Evolutionary conservation across 2,888 invertebrate genomes (phyloP).

Genomic region (Neoaliturus tenellus): DNA sequence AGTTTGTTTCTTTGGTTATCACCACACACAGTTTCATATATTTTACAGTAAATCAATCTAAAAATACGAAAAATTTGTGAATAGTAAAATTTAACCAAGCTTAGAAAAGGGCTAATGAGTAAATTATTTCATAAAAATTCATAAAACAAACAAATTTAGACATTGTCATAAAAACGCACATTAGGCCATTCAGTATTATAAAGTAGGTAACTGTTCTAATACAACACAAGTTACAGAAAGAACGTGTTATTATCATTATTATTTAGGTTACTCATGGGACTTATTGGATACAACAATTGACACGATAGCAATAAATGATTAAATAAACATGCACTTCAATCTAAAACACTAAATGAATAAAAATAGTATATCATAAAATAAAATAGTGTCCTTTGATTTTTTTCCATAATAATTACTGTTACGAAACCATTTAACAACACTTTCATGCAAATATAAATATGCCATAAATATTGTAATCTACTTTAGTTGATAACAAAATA

Average conservation of each 20-base stretch:
- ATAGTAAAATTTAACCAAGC: not conserved
- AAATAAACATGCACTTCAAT: slow-evolving; percentile 28
- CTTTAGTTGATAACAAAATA: not conserved
- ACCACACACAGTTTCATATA: not conserved
- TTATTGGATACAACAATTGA: slow-evolving; percentile 10
- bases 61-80: not conserved
- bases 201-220: not conserved
- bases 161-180: not conserved
- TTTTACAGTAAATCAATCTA: not conserved
- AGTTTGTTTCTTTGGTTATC: slow-evolving; percentile 33
- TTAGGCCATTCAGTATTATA: not conserved
- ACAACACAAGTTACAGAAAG: not conserved
- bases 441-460: slow-evolving; percentile 16
- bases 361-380: not conserved
- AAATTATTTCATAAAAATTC: not conserved
- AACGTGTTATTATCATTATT: not conserved
- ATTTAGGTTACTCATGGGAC: not conserved
- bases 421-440: not conserved
- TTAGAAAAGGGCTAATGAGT: not conserved
- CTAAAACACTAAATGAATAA: not conserved
- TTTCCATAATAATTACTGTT: not conserved
- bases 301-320: slow-evolving; percentile 17
- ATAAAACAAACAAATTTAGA: not conserved
- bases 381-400: not conserved
- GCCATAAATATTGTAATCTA: not conserved